Base-by-base conservation (phyloP, 2,888 invertebrate genomes). In the Pseudoips prasinana region DNA sequence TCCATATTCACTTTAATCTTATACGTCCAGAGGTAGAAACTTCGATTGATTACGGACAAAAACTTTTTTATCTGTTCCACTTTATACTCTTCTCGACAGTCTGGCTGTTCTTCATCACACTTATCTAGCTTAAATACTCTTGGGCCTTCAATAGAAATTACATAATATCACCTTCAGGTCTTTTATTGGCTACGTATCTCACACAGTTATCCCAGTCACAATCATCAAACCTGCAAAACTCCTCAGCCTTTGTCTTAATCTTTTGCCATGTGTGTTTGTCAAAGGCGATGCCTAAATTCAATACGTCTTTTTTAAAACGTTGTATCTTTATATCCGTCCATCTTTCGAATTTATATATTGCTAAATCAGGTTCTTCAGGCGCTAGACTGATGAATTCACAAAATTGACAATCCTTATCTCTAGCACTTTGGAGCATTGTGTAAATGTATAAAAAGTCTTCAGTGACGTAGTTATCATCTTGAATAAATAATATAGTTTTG, bases 371-470 rank as follows among this genome's bases (percentile, higher is more conserved):
- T 2, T 32, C 27, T 8, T 57, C 46, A 1, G 62, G 52, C 7
- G 66, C 76, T 3, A 78, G 49, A 32, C 54, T 61, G 7, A 75
- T 44, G 5, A 77, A 37, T 22, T 69, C 58, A 46, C 72, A 75
- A 8, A 64, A 35, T 3, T 58, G 58, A 48, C 64, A 72, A 4
- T 43, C 33, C 0, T n/a, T 5, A 0, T 20, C 7, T 19, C 53
- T 43, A 8, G 49, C 24, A 0, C 29, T 10, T 29, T 51, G 49
- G 7, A 74, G 26, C 7, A 68, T 10, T 33, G 45, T 60, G 2
- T 56, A n/a, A 10, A 64, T 38, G 8, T 56, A 58, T 6, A 76
- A 29, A 2, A 74, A 46, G 54, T 77, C 77, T 35, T 52, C 39
- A n/a, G 68, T 41, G 7, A 76, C 57, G 18, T 64, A 57, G 32